Evolutionary conservation across 2,113 vertebrate species (phyloP).

Genomic region (Globicephala melas): DNA sequence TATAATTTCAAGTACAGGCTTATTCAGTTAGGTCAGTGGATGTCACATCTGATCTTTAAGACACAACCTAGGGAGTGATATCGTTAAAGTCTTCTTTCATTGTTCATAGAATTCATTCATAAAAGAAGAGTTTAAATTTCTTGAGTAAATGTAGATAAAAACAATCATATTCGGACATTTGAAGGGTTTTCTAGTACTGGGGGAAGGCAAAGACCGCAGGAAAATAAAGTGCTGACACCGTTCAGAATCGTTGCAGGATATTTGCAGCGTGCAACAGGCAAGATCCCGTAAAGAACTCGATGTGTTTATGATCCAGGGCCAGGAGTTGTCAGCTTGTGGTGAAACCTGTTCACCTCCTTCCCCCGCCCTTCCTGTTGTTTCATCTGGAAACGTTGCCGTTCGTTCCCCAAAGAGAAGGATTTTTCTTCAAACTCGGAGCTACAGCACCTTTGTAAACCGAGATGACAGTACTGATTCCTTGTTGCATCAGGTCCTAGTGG

Average conservation of each 20-base stretch:
- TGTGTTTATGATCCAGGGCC: rapidly evolving
- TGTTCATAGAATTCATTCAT: background rate
- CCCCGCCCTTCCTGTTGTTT: background rate
- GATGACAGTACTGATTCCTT: rapidly evolving
- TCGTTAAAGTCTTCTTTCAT: background rate
- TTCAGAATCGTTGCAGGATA: rapidly evolving
- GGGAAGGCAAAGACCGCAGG: background rate
- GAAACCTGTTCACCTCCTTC: rapidly evolving
- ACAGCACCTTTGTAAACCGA: no score
- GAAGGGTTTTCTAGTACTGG: background rate
- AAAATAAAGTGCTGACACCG: background rate
- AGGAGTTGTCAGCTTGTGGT: no score
- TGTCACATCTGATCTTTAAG: background rate
- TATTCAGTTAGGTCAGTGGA: background rate
- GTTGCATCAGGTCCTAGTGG: background rate
- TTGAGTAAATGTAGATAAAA: background rate
- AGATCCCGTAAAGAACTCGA: rapidly evolving
- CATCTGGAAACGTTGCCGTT: no score
- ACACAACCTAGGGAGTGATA: rapidly evolving
- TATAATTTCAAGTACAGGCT: background rate
- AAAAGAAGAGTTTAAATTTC: background rate
- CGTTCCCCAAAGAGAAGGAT: background rate
- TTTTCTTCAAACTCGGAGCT: background rate
- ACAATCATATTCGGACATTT: background rate
- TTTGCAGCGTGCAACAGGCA: rapidly evolving